Conservation (phyloP, 53 echinoderm and acorn worm genomes). For the Echinarachnius parma region DNA sequence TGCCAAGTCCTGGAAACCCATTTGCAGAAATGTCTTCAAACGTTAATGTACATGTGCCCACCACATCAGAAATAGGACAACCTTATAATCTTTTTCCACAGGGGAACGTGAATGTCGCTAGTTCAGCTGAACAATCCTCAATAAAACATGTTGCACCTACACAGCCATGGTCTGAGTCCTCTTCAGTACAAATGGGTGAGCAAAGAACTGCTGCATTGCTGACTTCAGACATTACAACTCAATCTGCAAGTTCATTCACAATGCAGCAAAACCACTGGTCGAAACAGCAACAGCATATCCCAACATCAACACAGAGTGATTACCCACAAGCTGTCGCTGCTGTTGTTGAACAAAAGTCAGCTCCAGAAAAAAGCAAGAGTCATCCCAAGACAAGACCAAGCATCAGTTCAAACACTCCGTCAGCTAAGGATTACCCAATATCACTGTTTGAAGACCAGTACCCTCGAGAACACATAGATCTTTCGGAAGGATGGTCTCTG, state of each 20-base stretch:
- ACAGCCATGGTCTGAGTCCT: constrained; percentile 15
- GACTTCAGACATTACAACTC: not conserved
- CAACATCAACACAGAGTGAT: constrained; percentile 5
- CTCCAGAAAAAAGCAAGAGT: not conserved
- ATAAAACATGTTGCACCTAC: constrained; percentile 12
- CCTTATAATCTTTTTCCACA: not conserved
- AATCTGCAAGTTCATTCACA: constrained; percentile 9
- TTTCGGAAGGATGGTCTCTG: constrained; percentile 73
- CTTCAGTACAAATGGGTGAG: not conserved
- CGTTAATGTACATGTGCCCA: constrained; percentile 36
- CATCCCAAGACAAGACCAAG: not conserved
- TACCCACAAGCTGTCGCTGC: constrained; percentile 17
- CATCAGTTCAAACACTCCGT: constrained; percentile 22
- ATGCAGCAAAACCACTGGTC: constrained; percentile 38
- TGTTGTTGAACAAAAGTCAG: constrained; percentile 20
- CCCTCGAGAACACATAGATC: constrained; percentile 58
- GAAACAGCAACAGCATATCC: constrained; percentile 18
- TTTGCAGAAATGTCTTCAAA: constrained; percentile 33
- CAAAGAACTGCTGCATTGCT: constrained; percentile 24
- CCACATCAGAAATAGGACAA: not conserved
- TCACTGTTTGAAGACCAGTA: constrained; percentile 66
- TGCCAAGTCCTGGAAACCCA: constrained; percentile 61
- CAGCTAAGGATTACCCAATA: not conserved
- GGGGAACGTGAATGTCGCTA: too few relatives aligned
- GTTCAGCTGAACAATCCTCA: constrained; percentile 14